phyloP scores from a whole-genome alignment of 2,888 invertebrate species.

The Epinotia bilunana region DNA sequence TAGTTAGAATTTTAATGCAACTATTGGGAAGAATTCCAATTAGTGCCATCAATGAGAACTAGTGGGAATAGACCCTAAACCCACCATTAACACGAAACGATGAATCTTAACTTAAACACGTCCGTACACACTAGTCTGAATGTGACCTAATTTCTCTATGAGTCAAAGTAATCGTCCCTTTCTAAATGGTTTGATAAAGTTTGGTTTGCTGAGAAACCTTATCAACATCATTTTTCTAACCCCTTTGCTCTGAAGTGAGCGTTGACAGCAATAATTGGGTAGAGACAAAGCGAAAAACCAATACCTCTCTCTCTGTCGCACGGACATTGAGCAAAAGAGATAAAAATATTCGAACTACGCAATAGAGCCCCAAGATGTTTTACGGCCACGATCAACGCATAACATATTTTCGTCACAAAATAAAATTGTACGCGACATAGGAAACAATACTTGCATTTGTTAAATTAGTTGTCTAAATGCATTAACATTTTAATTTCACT shows the following conservation, averaged over 20 bases:
- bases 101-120: too few species aligned
- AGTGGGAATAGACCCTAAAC: too few species aligned
- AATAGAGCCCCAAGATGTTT: not conserved
- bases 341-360: not conserved
- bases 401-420: constrained; percentile 9
- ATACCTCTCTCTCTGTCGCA: not conserved
- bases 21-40: too few species aligned
- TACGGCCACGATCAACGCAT: constrained; percentile 1
- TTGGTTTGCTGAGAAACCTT: too few species aligned
- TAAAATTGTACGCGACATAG: constrained; percentile 70
- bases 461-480: constrained; percentile 54
- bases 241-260: not conserved
- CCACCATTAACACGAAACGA: too few species aligned
- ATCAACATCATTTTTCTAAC: too few species aligned
- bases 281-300: not conserved
- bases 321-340: not conserved
- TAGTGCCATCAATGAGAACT: too few species aligned
- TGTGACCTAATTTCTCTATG: too few species aligned
- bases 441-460: constrained; percentile 69
- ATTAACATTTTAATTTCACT: constrained; percentile 57
- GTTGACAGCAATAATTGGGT: not conserved
- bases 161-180: too few species aligned
- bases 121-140: too few species aligned
- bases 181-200: too few species aligned
- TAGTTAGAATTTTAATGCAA: too few species aligned